Evolutionary conservation across 1,140 invertebrate genomes (phyloP).

Genomic region (Teleogryllus occipitalis): DNA sequence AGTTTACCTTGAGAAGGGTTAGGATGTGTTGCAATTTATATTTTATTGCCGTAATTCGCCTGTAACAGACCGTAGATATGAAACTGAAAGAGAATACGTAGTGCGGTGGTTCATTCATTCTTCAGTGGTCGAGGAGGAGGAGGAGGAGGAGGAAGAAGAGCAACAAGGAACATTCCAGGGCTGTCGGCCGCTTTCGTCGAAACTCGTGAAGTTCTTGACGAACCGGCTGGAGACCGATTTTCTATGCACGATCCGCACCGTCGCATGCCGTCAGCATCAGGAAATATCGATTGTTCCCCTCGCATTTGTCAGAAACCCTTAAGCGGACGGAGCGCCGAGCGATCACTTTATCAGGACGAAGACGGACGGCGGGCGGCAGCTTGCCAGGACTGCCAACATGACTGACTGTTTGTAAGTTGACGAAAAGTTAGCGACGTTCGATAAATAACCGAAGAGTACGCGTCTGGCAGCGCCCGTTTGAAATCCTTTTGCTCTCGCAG

Average conservation of each 20-base stretch:
- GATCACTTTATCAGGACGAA: neutral
- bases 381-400: neutral
- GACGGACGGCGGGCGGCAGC: neutral
- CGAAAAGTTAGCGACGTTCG: neutral
- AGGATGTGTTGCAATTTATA: too few relatives aligned
- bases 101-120: too few relatives aligned
- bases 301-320: neutral
- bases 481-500: too few relatives aligned
- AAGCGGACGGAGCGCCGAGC: neutral
- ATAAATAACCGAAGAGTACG: neutral
- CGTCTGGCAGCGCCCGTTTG: neutral
- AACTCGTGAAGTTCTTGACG: too few relatives aligned
- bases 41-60: too few relatives aligned
- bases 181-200: too few relatives aligned
- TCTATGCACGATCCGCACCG: neutral
- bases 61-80: too few relatives aligned
- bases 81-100: too few relatives aligned
- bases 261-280: neutral
- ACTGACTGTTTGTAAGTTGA: neutral
- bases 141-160: too few relatives aligned
- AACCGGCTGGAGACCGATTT: neutral
- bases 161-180: too few relatives aligned
- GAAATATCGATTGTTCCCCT: neutral
- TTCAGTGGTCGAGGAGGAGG: too few relatives aligned
- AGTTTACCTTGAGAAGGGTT: too few relatives aligned